A percentile compares a stretch with the other conserved stretches of the same genome.
Conservation (phyloP, 92 coral and sea anemone species). For the Heliopora coerulea region DNA sequence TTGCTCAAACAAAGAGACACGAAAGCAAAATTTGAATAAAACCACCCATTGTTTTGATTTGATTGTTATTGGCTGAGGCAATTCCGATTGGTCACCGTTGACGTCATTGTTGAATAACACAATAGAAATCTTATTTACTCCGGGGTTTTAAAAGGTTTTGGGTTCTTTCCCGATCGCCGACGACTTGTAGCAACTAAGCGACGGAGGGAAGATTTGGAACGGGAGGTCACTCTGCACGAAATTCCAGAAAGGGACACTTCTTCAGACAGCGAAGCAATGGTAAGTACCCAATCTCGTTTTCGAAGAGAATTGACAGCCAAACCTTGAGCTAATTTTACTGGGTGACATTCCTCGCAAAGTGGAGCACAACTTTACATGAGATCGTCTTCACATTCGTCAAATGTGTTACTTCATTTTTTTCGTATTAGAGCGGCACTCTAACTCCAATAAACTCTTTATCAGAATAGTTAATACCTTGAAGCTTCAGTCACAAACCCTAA, state of each 20-base stretch:
- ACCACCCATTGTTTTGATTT: constrained; percentile 21
- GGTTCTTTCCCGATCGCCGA: constrained; percentile 18
- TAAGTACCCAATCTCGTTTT: not conserved
- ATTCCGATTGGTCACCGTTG: constrained; percentile 30
- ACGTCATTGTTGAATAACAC: constrained; percentile 40
- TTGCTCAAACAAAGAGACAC: constrained; percentile 30
- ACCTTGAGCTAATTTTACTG: not conserved
- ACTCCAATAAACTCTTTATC: not conserved
- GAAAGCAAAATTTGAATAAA: constrained; percentile 20
- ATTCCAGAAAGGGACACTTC: not conserved
- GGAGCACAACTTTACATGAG: too few species aligned
- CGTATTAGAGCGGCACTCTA: not conserved
- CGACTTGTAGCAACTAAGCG: constrained; percentile 13
- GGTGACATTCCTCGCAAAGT: too few species aligned
- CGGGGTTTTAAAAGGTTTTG: constrained; percentile 29
- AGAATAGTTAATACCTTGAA: too few species aligned
- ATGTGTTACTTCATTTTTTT: too few species aligned
- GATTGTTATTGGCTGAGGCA: constrained; percentile 20
- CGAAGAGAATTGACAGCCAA: not conserved
- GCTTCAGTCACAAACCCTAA: too few species aligned
- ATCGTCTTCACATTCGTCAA: too few species aligned
- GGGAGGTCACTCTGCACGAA: not conserved
- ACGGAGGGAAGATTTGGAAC: not conserved
- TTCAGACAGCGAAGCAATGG: not conserved
- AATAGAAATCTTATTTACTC: constrained; percentile 30